phyloP scores from a whole-genome alignment of 2,888 invertebrate species.

The Venustoraphidia nigricollis region DNA sequence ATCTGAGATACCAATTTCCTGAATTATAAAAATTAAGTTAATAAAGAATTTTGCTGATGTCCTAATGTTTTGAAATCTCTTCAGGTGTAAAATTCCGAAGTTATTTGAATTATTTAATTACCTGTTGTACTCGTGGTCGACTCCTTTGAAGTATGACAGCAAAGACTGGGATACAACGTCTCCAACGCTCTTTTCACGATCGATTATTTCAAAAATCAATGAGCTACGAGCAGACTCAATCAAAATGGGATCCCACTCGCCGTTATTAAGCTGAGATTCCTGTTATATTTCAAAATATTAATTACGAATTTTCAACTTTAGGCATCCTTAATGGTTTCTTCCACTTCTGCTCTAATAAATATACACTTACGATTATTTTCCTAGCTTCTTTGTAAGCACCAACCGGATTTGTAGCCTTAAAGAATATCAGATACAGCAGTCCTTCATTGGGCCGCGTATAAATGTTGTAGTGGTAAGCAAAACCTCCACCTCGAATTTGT shows the following conservation, averaged over 20 bases:
- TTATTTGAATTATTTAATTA: slow-evolving; percentile 18
- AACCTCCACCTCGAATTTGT: slow-evolving; percentile 71
- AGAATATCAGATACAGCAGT: slow-evolving; percentile 53
- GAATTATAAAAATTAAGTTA: not conserved
- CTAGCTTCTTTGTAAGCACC: slow-evolving; percentile 67
- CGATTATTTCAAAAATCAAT: slow-evolving; percentile 73
- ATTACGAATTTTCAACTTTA: not conserved
- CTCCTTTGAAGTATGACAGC: slow-evolving; percentile 51
- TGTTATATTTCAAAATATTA: slow-evolving; percentile 18
- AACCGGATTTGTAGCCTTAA: slow-evolving; percentile 60
- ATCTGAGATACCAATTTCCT: slow-evolving; percentile 50
- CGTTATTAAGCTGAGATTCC: slow-evolving; percentile 43
- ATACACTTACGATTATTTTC: slow-evolving; percentile 45
- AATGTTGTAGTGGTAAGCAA: slow-evolving; percentile 66
- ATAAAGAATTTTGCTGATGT: not conserved
- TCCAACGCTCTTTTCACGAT: slow-evolving; percentile 62
- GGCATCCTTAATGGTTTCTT: not conserved
- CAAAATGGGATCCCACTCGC: slow-evolving; percentile 54
- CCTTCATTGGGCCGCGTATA: slow-evolving; percentile 48
- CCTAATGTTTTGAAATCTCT: not conserved
- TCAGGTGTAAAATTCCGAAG: slow-evolving; percentile 1
- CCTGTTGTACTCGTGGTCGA: slow-evolving; percentile 52
- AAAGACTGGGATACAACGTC: slow-evolving; percentile 57
- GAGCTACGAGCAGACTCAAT: slow-evolving; percentile 76
- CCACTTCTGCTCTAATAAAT: no score